These are phyloP conservation scores for Nyctereutes procyonoides DNA, from an alignment of 2,113 vertebrate genomes.

Conservation along the genomic window DNA sequence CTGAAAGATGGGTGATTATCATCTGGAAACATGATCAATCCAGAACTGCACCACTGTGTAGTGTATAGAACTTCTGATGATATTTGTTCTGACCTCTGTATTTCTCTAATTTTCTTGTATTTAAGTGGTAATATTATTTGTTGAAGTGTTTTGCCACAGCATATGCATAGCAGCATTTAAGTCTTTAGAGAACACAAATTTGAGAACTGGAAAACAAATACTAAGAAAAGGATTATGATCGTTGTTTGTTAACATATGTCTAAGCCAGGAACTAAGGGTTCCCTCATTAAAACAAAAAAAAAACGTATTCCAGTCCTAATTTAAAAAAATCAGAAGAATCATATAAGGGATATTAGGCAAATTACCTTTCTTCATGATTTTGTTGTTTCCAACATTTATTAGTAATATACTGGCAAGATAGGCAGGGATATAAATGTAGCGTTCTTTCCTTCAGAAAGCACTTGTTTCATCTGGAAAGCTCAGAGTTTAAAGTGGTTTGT, in stretches of 20 bases:
- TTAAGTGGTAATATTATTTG: background rate
- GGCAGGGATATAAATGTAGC: background rate
- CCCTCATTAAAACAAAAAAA: background rate
- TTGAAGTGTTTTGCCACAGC: background rate
- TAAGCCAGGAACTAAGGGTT: background rate
- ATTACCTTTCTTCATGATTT: background rate
- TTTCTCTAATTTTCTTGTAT: background rate
- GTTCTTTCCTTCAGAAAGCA: background rate
- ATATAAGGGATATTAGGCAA: background rate
- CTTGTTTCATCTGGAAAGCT: background rate
- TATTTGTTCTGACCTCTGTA: background rate
- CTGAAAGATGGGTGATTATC: background rate
- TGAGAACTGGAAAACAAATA: background rate
- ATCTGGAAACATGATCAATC: background rate
- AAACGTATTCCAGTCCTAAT: background rate
- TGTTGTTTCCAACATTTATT: background rate
- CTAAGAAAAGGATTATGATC: background rate
- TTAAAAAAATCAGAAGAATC: background rate
- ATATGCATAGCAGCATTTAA: background rate
- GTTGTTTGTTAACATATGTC: background rate
- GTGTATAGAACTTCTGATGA: background rate
- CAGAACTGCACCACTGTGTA: background rate
- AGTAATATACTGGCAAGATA: background rate
- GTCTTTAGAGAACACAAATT: background rate
- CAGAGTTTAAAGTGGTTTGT: background rate